Base-by-base conservation (phyloP, 2,113 vertebrate genomes). In the Anhinga rufa region DNA sequence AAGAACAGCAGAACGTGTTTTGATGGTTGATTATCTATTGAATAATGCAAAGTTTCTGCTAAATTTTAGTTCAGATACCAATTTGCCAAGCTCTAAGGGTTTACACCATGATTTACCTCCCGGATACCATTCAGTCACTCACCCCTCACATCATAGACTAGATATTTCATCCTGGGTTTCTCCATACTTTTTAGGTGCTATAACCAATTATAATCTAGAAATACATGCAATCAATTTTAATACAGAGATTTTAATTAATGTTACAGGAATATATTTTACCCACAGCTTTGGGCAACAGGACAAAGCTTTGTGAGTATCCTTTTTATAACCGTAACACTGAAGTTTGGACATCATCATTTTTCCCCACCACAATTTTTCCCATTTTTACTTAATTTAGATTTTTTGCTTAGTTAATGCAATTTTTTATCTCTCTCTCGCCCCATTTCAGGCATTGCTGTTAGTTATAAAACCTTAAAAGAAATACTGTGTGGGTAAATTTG, bases 381-480 rank as follows among this genome's bases (percentile, higher is more conserved):
- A 32, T 70, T 92, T 94, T 83, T 58, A 51, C 18, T 88, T 76
- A 44, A 79, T 72, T 81, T 80, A 81, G 24, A 24, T 54, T 82
- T 88, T 77, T 75, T 91, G 13, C 44, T 89, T 88, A 90, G 19
- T 48, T 68, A 40, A 6, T 48, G 17, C 44, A 83, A 40, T 38
- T 86, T 81, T 69, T 71, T 70, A 17, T 68, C 3, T 38, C 54
- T 81, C 64, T 72, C 82, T 74, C 64, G 58, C 48, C 38, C 16
- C 66, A 81, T 90, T 96, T 95, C 87, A 92, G 70, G 46, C 22
- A 78, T 89, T 91, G 91, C 46, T 90, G 38, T 83, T 81, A 84
- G 42, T 85, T 96, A 80, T 32, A 60, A 93, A 94, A 94, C 80
- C 90, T 93, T 93, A 82, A 68, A 85, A 95, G 71, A 90, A 84